These are phyloP conservation scores for Helicoverpa assulta DNA, from an alignment of 2,888 invertebrate species.

Conservation along the genomic window DNA sequence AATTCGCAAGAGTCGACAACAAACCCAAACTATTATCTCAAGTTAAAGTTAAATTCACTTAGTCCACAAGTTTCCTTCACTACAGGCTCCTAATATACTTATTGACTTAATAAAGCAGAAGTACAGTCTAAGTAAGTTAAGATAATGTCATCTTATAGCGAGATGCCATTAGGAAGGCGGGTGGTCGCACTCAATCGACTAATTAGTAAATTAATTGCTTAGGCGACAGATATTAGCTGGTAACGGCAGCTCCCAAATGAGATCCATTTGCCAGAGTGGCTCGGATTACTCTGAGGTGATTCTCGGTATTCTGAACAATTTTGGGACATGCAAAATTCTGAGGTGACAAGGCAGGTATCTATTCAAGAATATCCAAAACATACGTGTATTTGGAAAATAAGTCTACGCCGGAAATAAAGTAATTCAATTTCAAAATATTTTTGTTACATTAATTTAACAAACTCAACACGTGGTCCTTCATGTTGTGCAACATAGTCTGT, in stretches of 20 bases:
- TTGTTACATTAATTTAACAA: too few species aligned
- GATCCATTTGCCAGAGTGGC: constrained; percentile 65
- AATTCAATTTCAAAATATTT: too few species aligned
- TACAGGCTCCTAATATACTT: constrained; percentile 57
- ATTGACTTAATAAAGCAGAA: constrained; percentile 61
- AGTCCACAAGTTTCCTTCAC: constrained; percentile 41
- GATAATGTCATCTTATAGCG: constrained; percentile 71
- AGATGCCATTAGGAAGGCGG: constrained; percentile 71
- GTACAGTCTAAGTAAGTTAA: constrained; percentile 63
- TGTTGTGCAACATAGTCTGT: too few species aligned
- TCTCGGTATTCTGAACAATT: constrained; percentile 12
- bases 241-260: constrained; percentile 60
- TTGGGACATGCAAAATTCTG: neutral
- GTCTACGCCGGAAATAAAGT: too few species aligned
- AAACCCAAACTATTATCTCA: constrained; percentile 44
- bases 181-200: constrained; percentile 69
- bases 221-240: constrained; percentile 71
- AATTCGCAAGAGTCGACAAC: constrained; percentile 32
- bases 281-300: constrained; percentile 60
- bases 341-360: neutral
- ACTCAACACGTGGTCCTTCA: too few species aligned
- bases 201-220: constrained; percentile 75
- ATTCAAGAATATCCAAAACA: too few species aligned
- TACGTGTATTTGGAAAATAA: too few species aligned
- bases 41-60: constrained; percentile 47